These are phyloP conservation scores for Xerus inauris DNA, from an alignment of 2,113 vertebrate species.

Conservation along the genomic window DNA sequence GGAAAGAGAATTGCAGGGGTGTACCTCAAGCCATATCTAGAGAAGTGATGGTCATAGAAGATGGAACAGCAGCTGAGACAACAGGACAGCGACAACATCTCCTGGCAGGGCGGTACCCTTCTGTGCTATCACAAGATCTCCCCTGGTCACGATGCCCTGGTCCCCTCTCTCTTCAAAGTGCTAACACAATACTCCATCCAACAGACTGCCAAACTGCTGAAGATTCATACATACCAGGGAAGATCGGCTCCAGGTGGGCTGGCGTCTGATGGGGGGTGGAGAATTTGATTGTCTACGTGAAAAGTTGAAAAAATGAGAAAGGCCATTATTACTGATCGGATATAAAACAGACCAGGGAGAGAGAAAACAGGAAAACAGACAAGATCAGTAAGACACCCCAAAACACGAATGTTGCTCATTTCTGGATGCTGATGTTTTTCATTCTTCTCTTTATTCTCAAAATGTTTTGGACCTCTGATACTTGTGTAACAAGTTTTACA, in stretches of 20 bases:
- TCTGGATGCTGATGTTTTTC: neutral
- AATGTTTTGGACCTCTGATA: neutral
- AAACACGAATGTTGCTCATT: neutral
- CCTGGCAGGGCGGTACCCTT: neutral
- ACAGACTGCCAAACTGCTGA: too few relatives aligned
- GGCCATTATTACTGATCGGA: neutral
- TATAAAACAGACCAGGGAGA: neutral
- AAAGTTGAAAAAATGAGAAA: constrained; percentile 59
- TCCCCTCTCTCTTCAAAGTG: neutral
- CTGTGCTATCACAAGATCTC: neutral
- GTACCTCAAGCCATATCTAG: neutral
- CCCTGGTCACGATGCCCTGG: neutral
- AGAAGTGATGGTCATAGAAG: neutral
- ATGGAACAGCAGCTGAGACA: fast-evolving
- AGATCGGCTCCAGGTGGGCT: constrained; percentile 94
- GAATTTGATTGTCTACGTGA: constrained; percentile 92
- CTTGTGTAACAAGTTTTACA: neutral
- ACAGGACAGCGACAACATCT: fast-evolving
- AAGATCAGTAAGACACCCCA: neutral
- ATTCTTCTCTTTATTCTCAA: neutral
- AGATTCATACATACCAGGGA: constrained; percentile 90
- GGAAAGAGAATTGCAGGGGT: neutral
- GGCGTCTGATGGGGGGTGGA: constrained; percentile 94
- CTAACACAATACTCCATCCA: neutral
- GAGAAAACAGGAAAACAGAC: neutral